Percentiles rank a stretch among this genome's conserved stretches.
Conservation (phyloP, 2,113 vertebrate genomes). For the Vombatus ursinus region DNA sequence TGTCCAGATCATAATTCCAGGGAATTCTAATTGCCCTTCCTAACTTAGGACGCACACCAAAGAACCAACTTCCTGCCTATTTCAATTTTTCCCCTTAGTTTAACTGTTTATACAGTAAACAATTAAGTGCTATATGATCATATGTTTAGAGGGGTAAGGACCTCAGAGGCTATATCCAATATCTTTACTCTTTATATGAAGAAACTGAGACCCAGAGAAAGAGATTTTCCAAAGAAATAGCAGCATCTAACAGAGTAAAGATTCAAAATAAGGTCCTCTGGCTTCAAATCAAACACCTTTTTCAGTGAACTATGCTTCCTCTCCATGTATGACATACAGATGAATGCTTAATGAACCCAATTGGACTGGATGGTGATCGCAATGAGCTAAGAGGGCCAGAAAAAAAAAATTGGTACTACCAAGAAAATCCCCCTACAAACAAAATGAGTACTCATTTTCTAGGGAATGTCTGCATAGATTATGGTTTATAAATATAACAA, state of each 20-base stretch:
- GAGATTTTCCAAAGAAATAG: not conserved
- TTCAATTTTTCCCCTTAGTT: too few species aligned
- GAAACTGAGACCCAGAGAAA: not conserved
- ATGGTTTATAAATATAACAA: not conserved
- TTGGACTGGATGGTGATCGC: not conserved
- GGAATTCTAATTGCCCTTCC: too few species aligned
- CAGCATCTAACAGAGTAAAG: not conserved
- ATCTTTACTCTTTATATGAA: not conserved
- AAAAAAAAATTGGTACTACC: too few species aligned
- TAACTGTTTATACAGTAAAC: too few species aligned
- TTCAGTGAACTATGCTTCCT: not conserved
- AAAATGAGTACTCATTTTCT: not conserved
- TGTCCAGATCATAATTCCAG: too few species aligned
- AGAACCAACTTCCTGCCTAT: too few species aligned
- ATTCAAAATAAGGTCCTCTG: not conserved
- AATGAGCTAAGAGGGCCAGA: not conserved
- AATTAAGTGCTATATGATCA: too few species aligned
- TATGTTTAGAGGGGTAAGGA: too few species aligned
- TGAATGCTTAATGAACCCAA: not conserved
- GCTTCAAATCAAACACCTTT: not conserved
- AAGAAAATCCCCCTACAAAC: not conserved
- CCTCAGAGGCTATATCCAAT: too few species aligned
- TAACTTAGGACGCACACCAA: too few species aligned
- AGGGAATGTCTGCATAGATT: not conserved
- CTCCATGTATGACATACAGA: not conserved